Conservation (phyloP, 1,140 invertebrate species). For the Berghia stephanieae region DNA sequence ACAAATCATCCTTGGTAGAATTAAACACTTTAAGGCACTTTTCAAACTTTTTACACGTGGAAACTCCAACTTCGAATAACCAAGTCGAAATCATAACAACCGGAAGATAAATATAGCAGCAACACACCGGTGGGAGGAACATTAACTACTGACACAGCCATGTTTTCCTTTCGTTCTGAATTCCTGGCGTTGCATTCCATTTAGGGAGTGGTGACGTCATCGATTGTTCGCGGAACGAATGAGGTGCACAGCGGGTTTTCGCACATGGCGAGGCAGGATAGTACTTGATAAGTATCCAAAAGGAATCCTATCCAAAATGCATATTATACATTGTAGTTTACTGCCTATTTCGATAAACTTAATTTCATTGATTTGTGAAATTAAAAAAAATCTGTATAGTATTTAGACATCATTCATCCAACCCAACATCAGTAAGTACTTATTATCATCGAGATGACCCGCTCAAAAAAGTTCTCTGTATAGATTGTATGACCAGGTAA, state of each 20-base stretch:
- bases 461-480: no score
- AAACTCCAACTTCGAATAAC: background rate
- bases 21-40: background rate
- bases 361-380: background rate
- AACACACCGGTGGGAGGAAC: slow-evolving; percentile 34
- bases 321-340: background rate
- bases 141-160: slow-evolving; percentile 43
- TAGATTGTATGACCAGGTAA: no score
- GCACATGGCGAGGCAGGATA: background rate
- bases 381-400: no score
- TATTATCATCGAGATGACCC: no score
- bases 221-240: slow-evolving; percentile 56
- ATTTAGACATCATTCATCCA: no score
- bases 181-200: slow-evolving; percentile 36
- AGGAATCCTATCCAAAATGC: background rate
- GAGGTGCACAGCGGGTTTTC: slow-evolving; percentile 48
- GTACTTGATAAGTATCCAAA: background rate
- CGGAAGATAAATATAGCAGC: slow-evolving; percentile 40
- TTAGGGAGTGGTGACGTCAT: background rate
- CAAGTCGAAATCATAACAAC: slow-evolving; percentile 35
- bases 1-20: background rate
- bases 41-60: slow-evolving; percentile 31
- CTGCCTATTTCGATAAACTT: background rate
- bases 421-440: no score
- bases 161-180: slow-evolving; percentile 35